Base-by-base conservation (phyloP, 2,797 vertebrate species). In the Zenarchopterus dispar region DNA sequence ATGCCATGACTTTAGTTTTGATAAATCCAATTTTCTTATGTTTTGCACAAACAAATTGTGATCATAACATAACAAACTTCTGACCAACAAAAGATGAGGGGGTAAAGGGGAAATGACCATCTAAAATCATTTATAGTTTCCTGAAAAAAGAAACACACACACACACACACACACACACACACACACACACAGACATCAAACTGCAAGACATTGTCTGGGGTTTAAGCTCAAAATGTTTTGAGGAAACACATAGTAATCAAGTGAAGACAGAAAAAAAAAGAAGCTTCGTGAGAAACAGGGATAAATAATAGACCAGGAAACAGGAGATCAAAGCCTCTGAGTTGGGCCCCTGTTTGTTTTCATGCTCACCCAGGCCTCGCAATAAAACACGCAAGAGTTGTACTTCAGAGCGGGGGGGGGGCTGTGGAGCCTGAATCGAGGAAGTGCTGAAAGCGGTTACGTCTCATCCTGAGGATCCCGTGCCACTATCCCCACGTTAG, bases 291-390 rank as follows among this genome's bases (percentile, higher is more conserved):
- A 94, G 93, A 95, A 94, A 94, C 92, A 85, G 92, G 93, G 89
- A 77, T 88, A 95, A 94, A 96, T 96, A 96, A 95, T 94, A 92
- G 86, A 85, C 70, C 95, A 96, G 96, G 97, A 97, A 97, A 92
- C 44, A 60, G 62, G 85, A 94, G 93, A 96, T 97, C 95, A 96
- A 97, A 97, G 95, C 80, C 24, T 62, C 82, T 76, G 86, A 93
- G 88, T 89, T 86, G 80, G 92, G 84, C 79, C 83, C 90, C 90
- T 86, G 93, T 95, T 95, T 96, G 95, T 96, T 97, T 96, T 96
- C 88, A 88, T 93, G 90, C 90, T 92, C 93, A 93, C 94, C 89
- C 92, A 88, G 86, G 84, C 90, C 88, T 91, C 73, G 85, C 92
- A 92, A 93, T 95, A 93, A 95, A 95, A 91, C 89, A 94, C 54